Percentiles rank a stretch among this genome's conserved stretches.
phyloP scores from a whole-genome alignment of 1,140 invertebrate genomes.

The Marisa cornuarietis region DNA sequence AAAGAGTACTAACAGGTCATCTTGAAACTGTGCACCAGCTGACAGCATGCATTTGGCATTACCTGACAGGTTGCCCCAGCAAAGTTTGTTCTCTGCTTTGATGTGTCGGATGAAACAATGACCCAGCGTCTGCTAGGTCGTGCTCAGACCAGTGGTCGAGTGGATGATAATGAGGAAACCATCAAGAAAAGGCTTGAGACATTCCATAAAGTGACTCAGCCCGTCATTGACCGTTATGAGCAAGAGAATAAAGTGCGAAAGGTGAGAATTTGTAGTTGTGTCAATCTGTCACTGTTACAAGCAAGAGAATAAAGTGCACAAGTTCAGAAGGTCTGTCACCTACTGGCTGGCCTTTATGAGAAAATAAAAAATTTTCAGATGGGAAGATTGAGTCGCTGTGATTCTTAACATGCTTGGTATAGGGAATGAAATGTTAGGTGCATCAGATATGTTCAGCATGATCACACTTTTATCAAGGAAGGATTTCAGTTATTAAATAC shows the following conservation, averaged over 20 bases:
- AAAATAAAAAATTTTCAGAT: too few species aligned
- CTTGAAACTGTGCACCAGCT: too few species aligned
- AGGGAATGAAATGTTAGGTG: not conserved
- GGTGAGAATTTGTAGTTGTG: conserved; percentile 11
- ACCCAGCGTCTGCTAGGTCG: conserved; percentile 83
- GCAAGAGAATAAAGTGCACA: not conserved
- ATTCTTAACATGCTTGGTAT: not conserved
- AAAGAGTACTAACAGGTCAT: too few species aligned
- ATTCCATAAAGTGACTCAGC: conserved; percentile 87
- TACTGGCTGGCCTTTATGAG: too few species aligned
- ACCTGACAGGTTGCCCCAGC: conserved; percentile 82
- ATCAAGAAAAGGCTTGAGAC: conserved; percentile 92
- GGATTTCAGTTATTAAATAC: not conserved
- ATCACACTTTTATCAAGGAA: not conserved
- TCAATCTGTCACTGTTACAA: not conserved
- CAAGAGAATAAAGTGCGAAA: conserved; percentile 34
- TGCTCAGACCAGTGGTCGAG: conserved; percentile 85
- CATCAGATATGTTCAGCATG: not conserved
- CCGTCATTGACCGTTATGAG: conserved; percentile 76
- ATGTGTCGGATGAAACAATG: conserved; percentile 86
- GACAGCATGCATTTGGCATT: conserved; percentile 74
- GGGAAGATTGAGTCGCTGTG: too few species aligned
- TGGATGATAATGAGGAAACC: conserved; percentile 95
- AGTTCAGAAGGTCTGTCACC: too few species aligned
- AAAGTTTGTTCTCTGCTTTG: conserved; percentile 81